Percentiles rank a stretch among this genome's conserved stretches.
Conservation (phyloP, 2,888 invertebrate genomes). For the Ctenicera cuprea region DNA sequence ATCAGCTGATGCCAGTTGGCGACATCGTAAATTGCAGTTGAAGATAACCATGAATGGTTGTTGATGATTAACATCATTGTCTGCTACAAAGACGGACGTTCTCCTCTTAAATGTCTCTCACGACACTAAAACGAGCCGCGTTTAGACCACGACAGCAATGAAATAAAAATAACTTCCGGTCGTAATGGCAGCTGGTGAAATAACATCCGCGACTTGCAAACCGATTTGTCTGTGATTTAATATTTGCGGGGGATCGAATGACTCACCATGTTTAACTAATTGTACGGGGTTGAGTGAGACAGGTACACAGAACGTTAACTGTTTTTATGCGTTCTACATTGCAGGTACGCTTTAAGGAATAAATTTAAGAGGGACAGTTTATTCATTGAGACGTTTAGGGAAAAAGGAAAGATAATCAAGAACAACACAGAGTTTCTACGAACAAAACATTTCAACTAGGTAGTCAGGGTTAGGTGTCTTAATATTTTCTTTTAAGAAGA, state of each 20-base stretch:
- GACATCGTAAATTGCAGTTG: conserved; percentile 23
- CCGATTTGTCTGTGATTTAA: conserved; percentile 18
- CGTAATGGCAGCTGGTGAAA: conserved; percentile 22
- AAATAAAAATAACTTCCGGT: conserved; percentile 40
- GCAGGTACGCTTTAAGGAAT: background rate
- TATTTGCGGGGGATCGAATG: conserved; percentile 9
- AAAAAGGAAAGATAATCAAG: too few species aligned
- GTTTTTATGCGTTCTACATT: background rate
- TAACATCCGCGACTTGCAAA: conserved; percentile 38
- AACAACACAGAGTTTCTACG: too few species aligned
- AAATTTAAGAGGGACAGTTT: background rate
- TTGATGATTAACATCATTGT: conserved; percentile 32
- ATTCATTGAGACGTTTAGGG: too few species aligned
- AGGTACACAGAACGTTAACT: background rate
- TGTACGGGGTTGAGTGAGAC: conserved; percentile 1
- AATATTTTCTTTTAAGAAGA: too few species aligned
- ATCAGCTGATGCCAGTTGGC: conserved; percentile 28
- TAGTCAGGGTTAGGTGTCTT: too few species aligned
- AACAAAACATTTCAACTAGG: too few species aligned
- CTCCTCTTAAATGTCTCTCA: conserved; percentile 41
- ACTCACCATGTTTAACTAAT: background rate
- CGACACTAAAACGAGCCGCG: conserved; percentile 32
- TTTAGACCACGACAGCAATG: conserved; percentile 27
- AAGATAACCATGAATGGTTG: conserved; percentile 27
- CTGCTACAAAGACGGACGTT: conserved; percentile 38